Percentiles rank a stretch among this genome's conserved stretches.
phyloP scores from a whole-genome alignment of 2,888 invertebrate genomes.

The Drosophila trichaetosa region DNA sequence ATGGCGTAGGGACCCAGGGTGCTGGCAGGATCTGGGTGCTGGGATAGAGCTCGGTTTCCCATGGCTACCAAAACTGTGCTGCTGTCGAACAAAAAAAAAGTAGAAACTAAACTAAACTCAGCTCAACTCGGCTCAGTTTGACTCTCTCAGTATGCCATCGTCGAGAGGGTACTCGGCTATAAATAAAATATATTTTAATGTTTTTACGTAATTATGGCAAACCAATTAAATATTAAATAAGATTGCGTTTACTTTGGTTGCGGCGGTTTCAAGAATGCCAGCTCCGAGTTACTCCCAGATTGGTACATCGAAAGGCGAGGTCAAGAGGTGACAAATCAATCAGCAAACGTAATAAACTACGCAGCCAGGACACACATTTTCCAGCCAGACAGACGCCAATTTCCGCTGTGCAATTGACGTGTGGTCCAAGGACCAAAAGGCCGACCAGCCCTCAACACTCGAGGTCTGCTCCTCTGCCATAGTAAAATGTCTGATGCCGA shows the following conservation, averaged over 20 bases:
- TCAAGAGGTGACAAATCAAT: slow-evolving; percentile 70
- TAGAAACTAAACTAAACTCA: slow-evolving; percentile 45
- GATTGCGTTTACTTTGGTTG: slow-evolving; percentile 65
- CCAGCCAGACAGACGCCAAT: slow-evolving; percentile 74
- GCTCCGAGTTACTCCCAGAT: neutral
- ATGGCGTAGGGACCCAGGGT: neutral
- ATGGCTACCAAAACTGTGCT: slow-evolving; percentile 54
- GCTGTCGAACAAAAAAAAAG: slow-evolving; percentile 72
- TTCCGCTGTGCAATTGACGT: slow-evolving; percentile 70
- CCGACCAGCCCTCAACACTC: slow-evolving; percentile 17
- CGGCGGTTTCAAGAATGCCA: slow-evolving; percentile 20
- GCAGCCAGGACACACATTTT: slow-evolving; percentile 40
- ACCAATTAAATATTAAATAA: slow-evolving; percentile 75
- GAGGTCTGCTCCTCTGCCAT: slow-evolving; percentile 36
- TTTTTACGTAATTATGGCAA: slow-evolving; percentile 78
- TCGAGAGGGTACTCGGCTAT: slow-evolving; percentile 41
- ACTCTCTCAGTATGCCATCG: slow-evolving; percentile 27
- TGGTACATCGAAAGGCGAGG: slow-evolving; percentile 2
- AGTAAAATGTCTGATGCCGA: slow-evolving; percentile 72
- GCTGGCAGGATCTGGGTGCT: neutral
- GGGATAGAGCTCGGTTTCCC: slow-evolving; percentile 20
- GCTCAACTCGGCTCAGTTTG: slow-evolving; percentile 18
- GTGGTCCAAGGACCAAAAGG: slow-evolving; percentile 24
- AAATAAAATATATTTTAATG: slow-evolving; percentile 79
- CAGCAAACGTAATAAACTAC: slow-evolving; percentile 73